Conservation (phyloP, 2,888 invertebrate genomes). For the Cheiracanthium punctorium region DNA sequence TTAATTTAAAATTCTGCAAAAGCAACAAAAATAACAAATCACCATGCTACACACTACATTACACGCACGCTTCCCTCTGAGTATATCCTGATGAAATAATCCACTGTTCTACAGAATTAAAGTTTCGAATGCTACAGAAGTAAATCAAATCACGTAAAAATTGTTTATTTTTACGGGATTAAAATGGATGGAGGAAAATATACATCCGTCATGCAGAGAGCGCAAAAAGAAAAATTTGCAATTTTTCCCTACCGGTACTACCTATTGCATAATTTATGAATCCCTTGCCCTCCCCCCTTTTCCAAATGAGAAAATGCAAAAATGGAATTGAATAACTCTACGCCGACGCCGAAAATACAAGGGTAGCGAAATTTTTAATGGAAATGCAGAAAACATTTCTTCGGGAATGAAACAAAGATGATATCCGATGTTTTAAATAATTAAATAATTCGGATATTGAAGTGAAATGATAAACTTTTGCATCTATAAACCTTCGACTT, state of each 20-base stretch:
- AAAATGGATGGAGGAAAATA: not conserved
- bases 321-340: conserved; percentile 6
- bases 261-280: conserved; percentile 13
- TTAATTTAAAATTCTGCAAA: too few relatives aligned
- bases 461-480: not conserved
- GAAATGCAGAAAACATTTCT: not conserved
- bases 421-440: not conserved
- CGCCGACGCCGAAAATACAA: not conserved
- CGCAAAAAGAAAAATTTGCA: not conserved
- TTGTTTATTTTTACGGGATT: not conserved
- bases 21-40: too few relatives aligned
- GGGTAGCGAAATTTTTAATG: conserved; percentile 2
- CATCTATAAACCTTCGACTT: not conserved
- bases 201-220: not conserved
- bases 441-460: not conserved
- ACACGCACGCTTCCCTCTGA: too few relatives aligned
- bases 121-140: not conserved
- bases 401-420: not conserved
- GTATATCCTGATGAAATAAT: not conserved
- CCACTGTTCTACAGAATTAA: not conserved
- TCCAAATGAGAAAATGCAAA: conserved; percentile 3
- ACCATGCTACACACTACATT: too few relatives aligned
- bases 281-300: too few relatives aligned
- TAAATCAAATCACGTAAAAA: conserved; percentile 2
- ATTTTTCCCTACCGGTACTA: not conserved